Conservation (phyloP, 2,888 invertebrate species). For the Halictus ligatus region DNA sequence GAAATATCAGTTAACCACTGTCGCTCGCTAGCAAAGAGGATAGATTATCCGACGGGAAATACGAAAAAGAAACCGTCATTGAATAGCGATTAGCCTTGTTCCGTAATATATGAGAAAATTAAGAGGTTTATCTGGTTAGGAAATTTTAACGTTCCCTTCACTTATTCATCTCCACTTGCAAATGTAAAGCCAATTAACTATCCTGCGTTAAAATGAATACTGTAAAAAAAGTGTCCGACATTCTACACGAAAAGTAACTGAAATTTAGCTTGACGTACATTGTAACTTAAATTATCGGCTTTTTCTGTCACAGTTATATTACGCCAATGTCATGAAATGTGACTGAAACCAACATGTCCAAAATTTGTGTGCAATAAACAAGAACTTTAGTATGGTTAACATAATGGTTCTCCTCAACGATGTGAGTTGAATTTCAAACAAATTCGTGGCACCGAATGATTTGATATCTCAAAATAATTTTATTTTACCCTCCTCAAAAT, state of each 20-base stretch:
- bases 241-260: not conserved
- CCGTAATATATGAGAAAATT: not conserved
- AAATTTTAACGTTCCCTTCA: not conserved
- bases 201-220: not conserved
- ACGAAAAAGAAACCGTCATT: not conserved
- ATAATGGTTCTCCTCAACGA: not conserved
- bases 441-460: not conserved
- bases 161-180: not conserved
- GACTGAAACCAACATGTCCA: not conserved
- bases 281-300: not conserved
- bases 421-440: not conserved
- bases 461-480: not conserved
- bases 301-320: not conserved
- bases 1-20: not conserved
- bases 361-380: not conserved
- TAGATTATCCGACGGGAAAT: conserved; percentile 3
- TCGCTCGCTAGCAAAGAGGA: not conserved
- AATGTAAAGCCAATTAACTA: not conserved
- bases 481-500: not conserved
- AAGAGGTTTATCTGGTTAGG: not conserved
- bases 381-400: not conserved
- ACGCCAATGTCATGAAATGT: not conserved
- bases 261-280: not conserved
- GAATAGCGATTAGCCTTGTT: not conserved
- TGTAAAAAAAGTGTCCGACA: not conserved